Base-by-base conservation (phyloP, 1,140 invertebrate genomes). In the Meloidogyne floridensis region DNA sequence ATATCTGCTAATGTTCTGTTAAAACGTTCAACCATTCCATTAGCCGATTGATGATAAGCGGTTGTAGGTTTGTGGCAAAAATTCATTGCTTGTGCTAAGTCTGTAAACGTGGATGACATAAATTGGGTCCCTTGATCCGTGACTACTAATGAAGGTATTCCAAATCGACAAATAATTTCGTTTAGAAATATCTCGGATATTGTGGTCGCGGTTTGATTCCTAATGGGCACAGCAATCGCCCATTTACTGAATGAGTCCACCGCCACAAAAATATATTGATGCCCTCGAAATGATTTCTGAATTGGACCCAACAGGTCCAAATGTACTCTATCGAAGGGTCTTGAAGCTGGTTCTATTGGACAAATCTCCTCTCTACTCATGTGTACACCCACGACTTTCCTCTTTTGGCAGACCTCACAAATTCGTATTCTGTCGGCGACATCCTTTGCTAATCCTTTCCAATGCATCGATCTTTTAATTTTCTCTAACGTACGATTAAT, bases 201-300 rank as follows among this genome's bases (percentile, higher is more conserved):
- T 1, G 77, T 70, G 15, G 20, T 56, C 6, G 80, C 75, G 0
- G 18, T 53, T 65, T 80, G 75, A 54, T 82, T 69, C 2, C 56
- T 18, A 11, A 81, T 18, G 3, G 73, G 73, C 1, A 80, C 32
- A 11, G 75, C 32, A 3, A 53, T 81, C 10, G 53, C n/a, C 2
- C n/a, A 81, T 70, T 80, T 80, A 11, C 54, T 69, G 43, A 80
- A 80, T 0, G 73, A 79, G 77, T 81, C 80, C 20, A 81, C 43
- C 3, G 71, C 59, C 42, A 81, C 72, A n/a, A 81, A 42, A 10
- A 81, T 70, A 43, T 71, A 71, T 75, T 72, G 65, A 13, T 51
- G 54, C 43, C 78, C 78, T 75, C 51, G 20, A n/a, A 51, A 42
- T 47, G 78, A n/a, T 51, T 53, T 69, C 18, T 69, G 51, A 59